Percentiles rank a stretch among this genome's conserved stretches.
Evolutionary conservation across 2,797 vertebrate species (phyloP).

Genomic region (Paedocypris micromegethes): DNA sequence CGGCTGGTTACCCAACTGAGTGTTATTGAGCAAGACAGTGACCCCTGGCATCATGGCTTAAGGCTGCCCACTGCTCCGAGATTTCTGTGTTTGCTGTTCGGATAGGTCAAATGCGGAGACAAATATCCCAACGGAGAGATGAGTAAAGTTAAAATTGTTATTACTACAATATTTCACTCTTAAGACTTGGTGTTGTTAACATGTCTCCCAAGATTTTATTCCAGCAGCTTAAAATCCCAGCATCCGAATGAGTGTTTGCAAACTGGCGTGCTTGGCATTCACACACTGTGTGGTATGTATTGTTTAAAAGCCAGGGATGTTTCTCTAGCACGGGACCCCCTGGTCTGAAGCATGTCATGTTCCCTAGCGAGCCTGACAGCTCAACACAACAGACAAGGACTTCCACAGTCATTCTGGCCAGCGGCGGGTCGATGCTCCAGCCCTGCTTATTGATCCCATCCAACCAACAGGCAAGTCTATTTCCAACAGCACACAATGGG

Average conservation of each 20-base stretch:
- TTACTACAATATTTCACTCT: too few species aligned
- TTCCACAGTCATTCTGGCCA: constrained; percentile 35
- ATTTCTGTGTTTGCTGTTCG: too few species aligned
- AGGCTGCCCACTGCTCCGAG: too few species aligned
- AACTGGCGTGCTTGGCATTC: constrained; percentile 23
- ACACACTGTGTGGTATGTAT: constrained; percentile 20
- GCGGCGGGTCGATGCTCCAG: constrained; percentile 23
- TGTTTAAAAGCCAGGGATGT: constrained; percentile 45
- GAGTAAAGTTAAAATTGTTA: too few species aligned
- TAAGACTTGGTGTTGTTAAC: too few species aligned
- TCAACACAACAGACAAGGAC: constrained; percentile 30
- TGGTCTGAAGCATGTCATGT: constrained; percentile 41
- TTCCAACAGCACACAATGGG: constrained; percentile 29
- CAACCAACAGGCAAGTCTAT: constrained; percentile 24
- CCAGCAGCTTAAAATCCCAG: too few species aligned
- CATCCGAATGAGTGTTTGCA: background rate
- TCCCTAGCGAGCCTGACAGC: constrained; percentile 34
- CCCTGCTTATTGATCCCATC: constrained; percentile 40
- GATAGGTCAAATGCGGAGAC: too few species aligned
- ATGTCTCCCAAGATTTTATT: too few species aligned
- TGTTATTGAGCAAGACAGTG: too few species aligned
- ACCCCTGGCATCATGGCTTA: too few species aligned
- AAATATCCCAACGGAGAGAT: too few species aligned
- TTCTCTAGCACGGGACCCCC: constrained; percentile 45
- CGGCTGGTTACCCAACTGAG: too few species aligned